Evolutionary conservation across 2,888 invertebrate species (phyloP).

Genomic region (Pherbina coryleti): DNA sequence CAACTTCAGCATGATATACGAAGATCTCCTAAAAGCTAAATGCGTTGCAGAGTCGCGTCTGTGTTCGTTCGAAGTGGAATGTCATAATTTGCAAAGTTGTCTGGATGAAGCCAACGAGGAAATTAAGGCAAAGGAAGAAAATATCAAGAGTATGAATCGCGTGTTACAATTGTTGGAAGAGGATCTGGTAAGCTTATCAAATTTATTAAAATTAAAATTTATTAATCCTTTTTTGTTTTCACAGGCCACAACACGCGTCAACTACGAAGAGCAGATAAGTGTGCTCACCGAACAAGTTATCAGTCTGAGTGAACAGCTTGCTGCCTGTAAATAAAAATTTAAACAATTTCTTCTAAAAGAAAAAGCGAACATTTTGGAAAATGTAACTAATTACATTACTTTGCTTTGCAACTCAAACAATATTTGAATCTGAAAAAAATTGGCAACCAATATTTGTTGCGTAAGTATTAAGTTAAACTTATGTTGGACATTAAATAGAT

Average conservation of each 20-base stretch:
- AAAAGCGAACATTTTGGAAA: too few relatives aligned
- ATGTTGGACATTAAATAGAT: slow-evolving; percentile 4
- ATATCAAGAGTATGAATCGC: slow-evolving; percentile 70
- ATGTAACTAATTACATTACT: background rate
- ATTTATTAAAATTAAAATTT: background rate
- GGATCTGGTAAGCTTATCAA: slow-evolving; percentile 71
- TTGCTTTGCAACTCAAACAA: slow-evolving; percentile 10
- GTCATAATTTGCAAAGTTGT: slow-evolving; percentile 69
- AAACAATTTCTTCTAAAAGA: too few relatives aligned
- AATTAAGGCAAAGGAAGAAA: slow-evolving; percentile 71
- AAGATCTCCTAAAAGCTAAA: slow-evolving; percentile 65
- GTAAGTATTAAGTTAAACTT: slow-evolving; percentile 26
- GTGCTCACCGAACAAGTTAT: slow-evolving; percentile 76
- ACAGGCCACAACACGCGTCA: slow-evolving; percentile 73
- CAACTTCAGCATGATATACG: slow-evolving; percentile 65
- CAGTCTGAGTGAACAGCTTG: slow-evolving; percentile 83
- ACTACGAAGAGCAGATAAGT: slow-evolving; percentile 77
- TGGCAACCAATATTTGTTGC: slow-evolving; percentile 12
- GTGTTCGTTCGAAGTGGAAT: slow-evolving; percentile 68
- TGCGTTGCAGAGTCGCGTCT: slow-evolving; percentile 65
- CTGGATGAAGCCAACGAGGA: slow-evolving; percentile 71
- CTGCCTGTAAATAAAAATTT: slow-evolving; percentile 69
- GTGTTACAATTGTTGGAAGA: slow-evolving; percentile 74
- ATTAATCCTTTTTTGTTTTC: slow-evolving; percentile 21
- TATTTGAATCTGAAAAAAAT: slow-evolving; percentile 16